Evolutionary conservation across 2,888 invertebrate species (phyloP).

Genomic region (Lithophane semibrunnea): DNA sequence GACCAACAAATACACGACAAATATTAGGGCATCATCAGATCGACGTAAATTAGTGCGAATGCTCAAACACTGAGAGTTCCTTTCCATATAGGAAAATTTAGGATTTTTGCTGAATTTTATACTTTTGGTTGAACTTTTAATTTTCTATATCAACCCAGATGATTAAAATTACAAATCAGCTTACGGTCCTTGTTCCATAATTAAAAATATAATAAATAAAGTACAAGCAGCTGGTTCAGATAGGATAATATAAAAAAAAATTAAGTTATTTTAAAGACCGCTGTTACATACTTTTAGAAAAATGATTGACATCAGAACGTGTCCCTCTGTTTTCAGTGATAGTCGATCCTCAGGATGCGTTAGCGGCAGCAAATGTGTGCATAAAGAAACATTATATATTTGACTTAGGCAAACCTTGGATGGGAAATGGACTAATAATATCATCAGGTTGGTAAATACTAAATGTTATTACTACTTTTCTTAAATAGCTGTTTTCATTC

Average conservation of each 20-base stretch:
- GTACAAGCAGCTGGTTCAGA: too few relatives aligned
- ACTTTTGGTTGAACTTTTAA: neutral
- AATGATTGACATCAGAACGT: too few relatives aligned
- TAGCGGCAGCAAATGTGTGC: constrained; percentile 37
- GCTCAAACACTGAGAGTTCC: neutral
- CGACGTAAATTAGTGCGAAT: neutral
- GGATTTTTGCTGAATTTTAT: too few relatives aligned
- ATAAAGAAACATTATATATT: constrained; percentile 23
- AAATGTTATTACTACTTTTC: neutral
- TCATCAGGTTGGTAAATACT: constrained; percentile 26
- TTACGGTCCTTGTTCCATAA: too few relatives aligned
- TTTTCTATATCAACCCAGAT: too few relatives aligned
- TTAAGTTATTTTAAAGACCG: too few relatives aligned
- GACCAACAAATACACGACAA: neutral
- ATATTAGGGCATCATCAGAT: neutral
- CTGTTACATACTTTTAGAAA: too few relatives aligned
- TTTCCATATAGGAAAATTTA: neutral
- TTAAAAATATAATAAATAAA: too few relatives aligned
- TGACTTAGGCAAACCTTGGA: constrained; percentile 9
- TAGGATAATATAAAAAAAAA: too few relatives aligned
- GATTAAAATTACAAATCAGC: neutral
- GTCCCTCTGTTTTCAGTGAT: constrained; percentile 20
- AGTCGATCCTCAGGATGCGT: constrained; percentile 27
- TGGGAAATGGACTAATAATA: constrained; percentile 20
- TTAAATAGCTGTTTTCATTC: neutral